Evolutionary conservation across 2,888 invertebrate genomes (phyloP).

Genomic region (Axea sp.): DNA sequence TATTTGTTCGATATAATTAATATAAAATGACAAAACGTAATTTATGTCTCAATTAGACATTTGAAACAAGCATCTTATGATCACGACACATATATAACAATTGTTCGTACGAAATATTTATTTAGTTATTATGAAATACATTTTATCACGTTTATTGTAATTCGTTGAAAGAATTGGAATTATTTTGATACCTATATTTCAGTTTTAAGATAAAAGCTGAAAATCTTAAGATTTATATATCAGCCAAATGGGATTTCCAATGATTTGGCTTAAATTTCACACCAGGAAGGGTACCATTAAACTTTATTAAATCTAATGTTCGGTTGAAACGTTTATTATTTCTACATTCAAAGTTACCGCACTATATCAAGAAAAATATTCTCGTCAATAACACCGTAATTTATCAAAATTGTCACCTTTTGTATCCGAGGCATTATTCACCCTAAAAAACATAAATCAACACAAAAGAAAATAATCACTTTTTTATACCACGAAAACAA

Average conservation of each 20-base stretch:
- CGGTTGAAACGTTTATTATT: constrained; percentile 19
- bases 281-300: constrained; percentile 19
- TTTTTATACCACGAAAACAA: constrained; percentile 1
- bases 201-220: constrained; percentile 22
- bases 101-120: no score
- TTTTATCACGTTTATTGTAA: no score
- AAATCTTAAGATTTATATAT: constrained; percentile 22
- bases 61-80: no score
- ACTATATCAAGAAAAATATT: constrained; percentile 8
- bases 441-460: neutral
- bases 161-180: no score
- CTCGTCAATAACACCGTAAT: neutral
- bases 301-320: constrained; percentile 34
- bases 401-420: constrained; percentile 8
- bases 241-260: constrained; percentile 12
- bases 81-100: no score
- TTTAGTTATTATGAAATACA: no score
- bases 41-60: no score
- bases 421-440: neutral
- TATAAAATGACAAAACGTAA: no score
- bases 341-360: constrained; percentile 3
- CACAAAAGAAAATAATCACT: constrained; percentile 14
- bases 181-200: no score
- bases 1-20: no score
- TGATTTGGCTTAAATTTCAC: constrained; percentile 31